Evolutionary conservation across 2,113 vertebrate species (phyloP), one percentile per base, ranked within the genome.

Genomic region (Bufo gargarizans): DNA sequence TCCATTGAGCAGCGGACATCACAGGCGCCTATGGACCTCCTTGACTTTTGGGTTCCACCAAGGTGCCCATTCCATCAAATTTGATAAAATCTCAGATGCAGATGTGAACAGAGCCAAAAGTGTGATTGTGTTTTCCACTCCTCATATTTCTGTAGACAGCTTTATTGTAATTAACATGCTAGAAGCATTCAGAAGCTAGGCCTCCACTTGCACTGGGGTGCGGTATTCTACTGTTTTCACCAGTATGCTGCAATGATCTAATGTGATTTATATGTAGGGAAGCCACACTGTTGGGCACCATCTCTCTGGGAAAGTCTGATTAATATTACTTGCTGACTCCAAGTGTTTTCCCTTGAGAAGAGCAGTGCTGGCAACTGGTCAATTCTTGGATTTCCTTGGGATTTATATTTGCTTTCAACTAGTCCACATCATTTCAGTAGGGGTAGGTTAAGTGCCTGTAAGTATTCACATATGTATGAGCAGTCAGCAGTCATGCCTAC

Each of bases 301-400:
- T 74, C 71, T 72, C 22, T 74, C 71, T 74, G n/a, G 22, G 10
- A n/a, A 67, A 67, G 3, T 6, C 65, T 9, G 69, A 74, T 47
- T 74, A 14, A 47, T 74, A 74, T 74, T 74, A 74, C 71, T 74
- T 47, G 71, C 71, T 74, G 71, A 74, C 71, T 33, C 67, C 67
- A 47, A 45, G 0, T 47, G 43, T 74, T 47, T 47, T 74, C 71
- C 71, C 71, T 74, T 16, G 71, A 74, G 71, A 74, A 47, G 16
- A 6, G 43, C 71, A 17, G 13, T 74, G 4, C 11, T 74, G 71
- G 71, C 71, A 74, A 17, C 4, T 47, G 47, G 43, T 74, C 71
- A 74, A 74, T 74, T 74, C 71, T 74, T 74, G 71, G 14, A 14
- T 74, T 74, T 74, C 71, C 14, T 47, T 74, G 71, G 71, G 71